Conservation (phyloP, 2,113 vertebrate genomes). For the Dasyornis broadbenti region DNA sequence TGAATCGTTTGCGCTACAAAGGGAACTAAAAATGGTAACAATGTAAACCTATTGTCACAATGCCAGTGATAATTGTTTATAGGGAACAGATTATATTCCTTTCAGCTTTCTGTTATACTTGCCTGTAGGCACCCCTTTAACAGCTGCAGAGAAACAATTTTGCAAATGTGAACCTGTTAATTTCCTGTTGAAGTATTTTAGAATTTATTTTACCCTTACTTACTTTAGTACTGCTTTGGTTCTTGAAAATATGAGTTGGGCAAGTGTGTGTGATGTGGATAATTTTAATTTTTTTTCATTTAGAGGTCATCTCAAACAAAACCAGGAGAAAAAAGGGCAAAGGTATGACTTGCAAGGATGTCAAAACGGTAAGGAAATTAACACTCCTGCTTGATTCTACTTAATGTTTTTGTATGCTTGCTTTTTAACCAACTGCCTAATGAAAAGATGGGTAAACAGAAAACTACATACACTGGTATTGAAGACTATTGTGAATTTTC, state of each 20-base stretch:
- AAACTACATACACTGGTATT: background rate
- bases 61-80: background rate
- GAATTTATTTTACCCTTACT: background rate
- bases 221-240: background rate
- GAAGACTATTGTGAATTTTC: background rate
- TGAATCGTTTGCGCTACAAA: background rate
- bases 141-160: background rate
- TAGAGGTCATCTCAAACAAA: background rate
- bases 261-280: background rate
- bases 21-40: background rate
- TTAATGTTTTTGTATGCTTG: background rate
- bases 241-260: background rate
- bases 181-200: background rate
- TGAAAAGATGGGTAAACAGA: background rate
- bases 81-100: background rate
- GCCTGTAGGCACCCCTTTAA: background rate
- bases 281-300: background rate
- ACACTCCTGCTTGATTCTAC: background rate
- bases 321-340: background rate
- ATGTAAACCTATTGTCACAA: background rate
- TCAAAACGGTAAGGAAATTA: background rate
- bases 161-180: background rate
- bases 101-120: background rate
- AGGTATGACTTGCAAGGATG: background rate
- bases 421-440: background rate